Percentiles rank a stretch among this genome's conserved stretches.
Conservation (phyloP, 1,140 invertebrate species). For the Ips typographus region DNA sequence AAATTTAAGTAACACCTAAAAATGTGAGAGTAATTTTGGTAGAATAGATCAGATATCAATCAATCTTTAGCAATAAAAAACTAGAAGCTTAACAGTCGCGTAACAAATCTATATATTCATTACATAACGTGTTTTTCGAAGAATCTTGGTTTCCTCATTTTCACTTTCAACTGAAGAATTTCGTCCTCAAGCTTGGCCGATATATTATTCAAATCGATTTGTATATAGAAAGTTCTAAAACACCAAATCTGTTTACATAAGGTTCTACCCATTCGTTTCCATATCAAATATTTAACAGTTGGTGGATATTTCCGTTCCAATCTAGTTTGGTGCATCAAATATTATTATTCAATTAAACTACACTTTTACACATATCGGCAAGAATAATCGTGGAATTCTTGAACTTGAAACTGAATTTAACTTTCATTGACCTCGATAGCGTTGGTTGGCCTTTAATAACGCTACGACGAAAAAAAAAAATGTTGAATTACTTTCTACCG, state of each 20-base stretch:
- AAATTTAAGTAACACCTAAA: too few species aligned
- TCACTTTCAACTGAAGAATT: constrained; percentile 14
- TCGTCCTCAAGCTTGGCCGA: not conserved
- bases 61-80: too few species aligned
- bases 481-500: constrained; percentile 5
- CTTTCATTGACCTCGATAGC: constrained; percentile 9
- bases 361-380: not conserved
- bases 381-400: not conserved
- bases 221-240: constrained; percentile 1
- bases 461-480: constrained; percentile 2
- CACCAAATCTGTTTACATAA: not conserved
- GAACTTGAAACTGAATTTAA: constrained; percentile 10
- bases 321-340: too few species aligned
- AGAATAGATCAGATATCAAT: too few species aligned
- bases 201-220: constrained; percentile 8
- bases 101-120: too few species aligned
- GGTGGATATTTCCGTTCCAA: not conserved
- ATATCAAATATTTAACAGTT: not conserved
- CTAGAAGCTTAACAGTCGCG: too few species aligned
- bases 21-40: too few species aligned
- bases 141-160: constrained; percentile 6
- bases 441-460: not conserved
- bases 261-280: not conserved
- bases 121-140: not conserved
- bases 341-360: too few species aligned